phyloP scores from a whole-genome alignment of 2,888 invertebrate genomes.

The Mesorhabditis belari region DNA sequence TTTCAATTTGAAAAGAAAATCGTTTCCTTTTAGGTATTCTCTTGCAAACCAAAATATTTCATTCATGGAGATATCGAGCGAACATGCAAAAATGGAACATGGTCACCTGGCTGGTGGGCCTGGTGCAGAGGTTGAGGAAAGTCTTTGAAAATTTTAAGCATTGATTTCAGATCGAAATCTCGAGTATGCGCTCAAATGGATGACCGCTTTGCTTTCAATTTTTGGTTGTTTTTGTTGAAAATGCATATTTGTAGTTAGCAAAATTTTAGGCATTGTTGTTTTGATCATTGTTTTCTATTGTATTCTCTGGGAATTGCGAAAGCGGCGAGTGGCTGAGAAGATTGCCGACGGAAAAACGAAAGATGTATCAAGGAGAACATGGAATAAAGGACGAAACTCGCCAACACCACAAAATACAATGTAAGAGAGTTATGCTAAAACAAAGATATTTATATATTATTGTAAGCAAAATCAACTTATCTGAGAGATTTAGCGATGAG shows the following conservation, averaged over 20 bases:
- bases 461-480: no score
- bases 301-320: slow-evolving; percentile 22
- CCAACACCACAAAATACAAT: no score
- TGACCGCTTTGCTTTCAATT: slow-evolving; percentile 35
- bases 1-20: no score
- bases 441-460: no score
- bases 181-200: slow-evolving; percentile 40
- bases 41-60: slow-evolving; percentile 40
- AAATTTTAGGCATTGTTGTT: slow-evolving; percentile 15
- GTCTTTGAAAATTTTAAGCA: background rate
- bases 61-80: slow-evolving; percentile 39
- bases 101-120: slow-evolving; percentile 42
- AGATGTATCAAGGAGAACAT: background rate
- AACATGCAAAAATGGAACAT: slow-evolving; percentile 35
- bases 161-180: slow-evolving; percentile 24
- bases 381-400: background rate
- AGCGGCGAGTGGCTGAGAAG: slow-evolving; percentile 16
- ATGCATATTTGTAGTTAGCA: background rate
- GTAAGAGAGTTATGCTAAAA: no score
- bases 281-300: slow-evolving; percentile 31
- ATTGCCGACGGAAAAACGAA: background rate
- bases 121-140: slow-evolving; percentile 28
- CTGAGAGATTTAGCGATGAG: no score
- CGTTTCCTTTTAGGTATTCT: slow-evolving; percentile 15
- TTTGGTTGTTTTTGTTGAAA: slow-evolving; percentile 8